Evolutionary conservation across 2,888 invertebrate species (phyloP), one percentile per base, ranked within the genome.

Genomic region (Phalera bucephala): DNA sequence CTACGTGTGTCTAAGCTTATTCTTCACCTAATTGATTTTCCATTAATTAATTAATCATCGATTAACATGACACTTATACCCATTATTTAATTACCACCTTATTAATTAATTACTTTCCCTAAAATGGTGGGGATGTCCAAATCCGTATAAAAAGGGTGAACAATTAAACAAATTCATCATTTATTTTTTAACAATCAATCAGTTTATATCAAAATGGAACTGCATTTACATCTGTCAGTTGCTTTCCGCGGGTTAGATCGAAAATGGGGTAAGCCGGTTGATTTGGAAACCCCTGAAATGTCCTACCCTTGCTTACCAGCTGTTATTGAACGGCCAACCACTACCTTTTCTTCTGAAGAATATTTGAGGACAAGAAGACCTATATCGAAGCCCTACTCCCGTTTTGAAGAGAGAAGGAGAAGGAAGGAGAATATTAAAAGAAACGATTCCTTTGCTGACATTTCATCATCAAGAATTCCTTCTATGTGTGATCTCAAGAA

Each of bases 331-430:
- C 37, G 36, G 10, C 56, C 70, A 1, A 54, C 55, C 1, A 58
- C 66, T 0, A 82, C 80, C 0, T 82, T 80, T 32, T 80, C 76
- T 1, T 80, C 80, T 0, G 80, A 82, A 47, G 72, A 75, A 25
- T 80, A 60, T 33, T 43, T 81, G 28, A 66, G 33, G 28, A 45
- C 45, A 0, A 64, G 41, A 42, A 67, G 64, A 15, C 39, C 35
- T 3, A 54, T 65, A 5, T 44, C 49, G 0, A 68, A 40, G 26
- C 68, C 68, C 0, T 72, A 72, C 23, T 64, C 63, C 2, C 50
- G 68, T 1, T 28, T 27, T 17, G 51, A 58, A 22, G 54, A 46
- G 9, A 33, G 10, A 19, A 49, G 39, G 35, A 43, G 36, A 21
- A 57, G 37, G 3, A 50, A 46, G 17, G 25, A 28, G 0, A 61